Evolutionary conservation across 2,888 invertebrate genomes (phyloP).

Genomic region (Selenia dentaria): DNA sequence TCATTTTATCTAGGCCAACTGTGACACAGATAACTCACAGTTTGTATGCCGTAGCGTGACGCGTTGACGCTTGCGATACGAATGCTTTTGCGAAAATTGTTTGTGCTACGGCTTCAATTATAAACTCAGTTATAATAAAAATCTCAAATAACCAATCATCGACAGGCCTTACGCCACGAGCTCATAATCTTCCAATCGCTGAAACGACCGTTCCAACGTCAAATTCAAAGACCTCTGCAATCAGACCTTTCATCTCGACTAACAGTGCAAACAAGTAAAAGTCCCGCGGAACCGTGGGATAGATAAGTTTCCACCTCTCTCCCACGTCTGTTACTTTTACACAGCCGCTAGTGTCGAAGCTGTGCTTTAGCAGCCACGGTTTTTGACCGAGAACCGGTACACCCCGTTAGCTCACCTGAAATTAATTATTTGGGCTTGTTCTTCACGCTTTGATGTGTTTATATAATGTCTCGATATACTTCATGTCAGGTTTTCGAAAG

Average conservation of each 20-base stretch:
- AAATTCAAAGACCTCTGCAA: constrained; percentile 24
- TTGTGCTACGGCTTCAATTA: too few species aligned
- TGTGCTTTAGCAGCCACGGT: constrained; percentile 43
- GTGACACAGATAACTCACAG: too few species aligned
- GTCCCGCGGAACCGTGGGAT: constrained; percentile 36
- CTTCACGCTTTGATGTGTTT: constrained; percentile 36
- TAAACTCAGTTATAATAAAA: too few species aligned
- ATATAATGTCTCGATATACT: constrained; percentile 21
- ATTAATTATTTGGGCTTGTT: constrained; percentile 31
- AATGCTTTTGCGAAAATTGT: too few species aligned
- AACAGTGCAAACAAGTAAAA: constrained; percentile 41
- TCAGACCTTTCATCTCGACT: constrained; percentile 38
- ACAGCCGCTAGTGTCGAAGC: constrained; percentile 3
- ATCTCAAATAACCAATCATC: too few species aligned
- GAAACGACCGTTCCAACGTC: constrained; percentile 17
- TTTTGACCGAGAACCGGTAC: constrained; percentile 57
- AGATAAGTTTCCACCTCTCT: constrained; percentile 30
- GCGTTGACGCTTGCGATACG: too few species aligned
- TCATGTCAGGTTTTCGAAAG: constrained; percentile 18
- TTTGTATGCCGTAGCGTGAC: too few species aligned
- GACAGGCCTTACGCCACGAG: neutral
- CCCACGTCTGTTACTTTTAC: constrained; percentile 34
- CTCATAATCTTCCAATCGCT: constrained; percentile 7
- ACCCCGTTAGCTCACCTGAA: constrained; percentile 43
- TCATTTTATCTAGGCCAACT: too few species aligned